Base-by-base conservation (phyloP, 1,140 invertebrate species). In the Leguminivora glycinivorella region DNA sequence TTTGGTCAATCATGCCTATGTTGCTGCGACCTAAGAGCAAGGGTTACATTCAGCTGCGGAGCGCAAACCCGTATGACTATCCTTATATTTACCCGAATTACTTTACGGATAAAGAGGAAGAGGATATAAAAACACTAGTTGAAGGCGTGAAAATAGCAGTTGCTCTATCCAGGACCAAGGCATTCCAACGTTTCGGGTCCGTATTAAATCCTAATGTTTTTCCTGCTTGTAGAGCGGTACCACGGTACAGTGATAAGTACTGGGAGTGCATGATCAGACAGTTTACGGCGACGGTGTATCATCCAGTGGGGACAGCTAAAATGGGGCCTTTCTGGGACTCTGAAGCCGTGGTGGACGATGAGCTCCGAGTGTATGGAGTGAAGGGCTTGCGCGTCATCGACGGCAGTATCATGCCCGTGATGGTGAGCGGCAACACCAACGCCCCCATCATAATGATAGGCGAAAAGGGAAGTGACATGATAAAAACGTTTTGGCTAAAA, bases 71-170 rank as follows among this genome's bases (percentile, higher is more conserved):
- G 0, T 96, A 95, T 72, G 95, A 98, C 74, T 96, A 98, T 83
- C 98, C 98, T 0, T 93, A 97, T 14, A 98, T 99, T 67, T 96
- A 98, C 83, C 97, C 98, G 0, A 98, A 98, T 83, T 98, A 98
- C 79, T 95, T 98, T 75, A 92, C 93, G 5, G 95, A 98, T 69
- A 95, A 95, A 1, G 92, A 98, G 68, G 95, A 95, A 1, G 92
- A 94, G 17, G 97, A 98, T 79, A 93, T 97, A 74, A 95, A 95
- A 29, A 95, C 94, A 0, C 85, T 98, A 34, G 93, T 98, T 3
- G 97, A 98, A 89, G 96, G 96, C 0, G 96, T 96, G 0, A 97
- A 97, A 85, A 95, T 97, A 24, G 95, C 93, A 0, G 91, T 97
- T 0, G 95, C 95, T 0, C 82, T 97, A 7, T 96, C 96, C 14